Base-by-base conservation (phyloP, 2,113 vertebrate species). In the Ailuropoda melanoleuca region DNA sequence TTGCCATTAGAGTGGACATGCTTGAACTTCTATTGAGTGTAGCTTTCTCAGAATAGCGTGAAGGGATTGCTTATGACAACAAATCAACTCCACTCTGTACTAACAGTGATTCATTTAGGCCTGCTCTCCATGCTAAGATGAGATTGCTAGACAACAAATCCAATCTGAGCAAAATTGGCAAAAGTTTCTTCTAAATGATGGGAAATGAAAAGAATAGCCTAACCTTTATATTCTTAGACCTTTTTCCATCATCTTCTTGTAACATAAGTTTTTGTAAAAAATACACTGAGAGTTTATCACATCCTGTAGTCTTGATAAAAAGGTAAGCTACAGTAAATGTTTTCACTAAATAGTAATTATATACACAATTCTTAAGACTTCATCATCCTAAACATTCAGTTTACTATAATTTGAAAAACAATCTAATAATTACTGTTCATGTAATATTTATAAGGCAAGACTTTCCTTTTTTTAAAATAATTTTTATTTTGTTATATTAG, bases 1-100 rank as follows among this genome's bases (percentile, higher is more conserved):
- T 90, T 95, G 88, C 62, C 68, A 81, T 81, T 83, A 70, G 31
- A 80, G 87, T 50, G 58, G 66, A 83, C 55, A 43, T 80, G 18
- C 21, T n/a, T 93, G 82, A 88, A 72, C 11, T 1, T 62, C 48
- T 75, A 24, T 55, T 56, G 48, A 96, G 34, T 39, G 14, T 62
- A 56, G 31, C 53, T 84, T 96, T 90, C 55, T 93, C 83, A 89
- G 37, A 56, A 15, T 84, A 68, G 75, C 70, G 50, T 58, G 83
- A 78, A 94, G 46, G 48, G 19, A 83, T 64, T 95, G 26, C 23
- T 96, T 95, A 50, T 78, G 87, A 89, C 56, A 83, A 68, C 31
- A 62, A 77, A 74, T 80, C 82, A 56, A 62, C 77, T 74, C 62
- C 56, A 90, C 39, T 91, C 48, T 88, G 48, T 82, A 37, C 56